Evolutionary conservation across 2,113 vertebrate genomes (phyloP).

Genomic region (Heptranchias perlo): DNA sequence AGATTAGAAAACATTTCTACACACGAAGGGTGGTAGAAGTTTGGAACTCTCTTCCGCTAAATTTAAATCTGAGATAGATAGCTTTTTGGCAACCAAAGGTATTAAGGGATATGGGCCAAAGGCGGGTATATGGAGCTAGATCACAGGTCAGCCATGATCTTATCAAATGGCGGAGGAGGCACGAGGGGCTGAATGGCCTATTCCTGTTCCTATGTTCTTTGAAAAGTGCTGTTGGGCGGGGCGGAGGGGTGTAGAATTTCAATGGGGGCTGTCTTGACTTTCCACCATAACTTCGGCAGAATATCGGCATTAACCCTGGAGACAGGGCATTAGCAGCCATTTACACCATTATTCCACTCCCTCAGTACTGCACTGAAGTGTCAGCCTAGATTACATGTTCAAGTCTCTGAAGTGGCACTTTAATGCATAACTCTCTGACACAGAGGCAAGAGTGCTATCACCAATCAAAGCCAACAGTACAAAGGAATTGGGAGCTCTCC

Average conservation of each 20-base stretch:
- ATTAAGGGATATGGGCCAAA: too few relatives aligned
- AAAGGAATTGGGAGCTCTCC: not conserved
- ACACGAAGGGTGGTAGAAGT: too few relatives aligned
- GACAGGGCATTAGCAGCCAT: not conserved
- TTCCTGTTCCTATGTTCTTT: too few relatives aligned
- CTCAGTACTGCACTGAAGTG: not conserved
- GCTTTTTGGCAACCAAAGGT: too few relatives aligned
- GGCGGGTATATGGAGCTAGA: too few relatives aligned
- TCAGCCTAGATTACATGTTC: not conserved
- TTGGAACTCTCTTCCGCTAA: too few relatives aligned
- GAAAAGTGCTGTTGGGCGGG: not conserved
- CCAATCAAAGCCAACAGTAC: too few relatives aligned
- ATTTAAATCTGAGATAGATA: too few relatives aligned
- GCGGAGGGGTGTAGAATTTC: not conserved
- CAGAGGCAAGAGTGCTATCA: not conserved
- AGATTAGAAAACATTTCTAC: too few relatives aligned
- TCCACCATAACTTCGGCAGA: not conserved
- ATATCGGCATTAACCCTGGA: not conserved
- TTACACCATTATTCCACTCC: not conserved
- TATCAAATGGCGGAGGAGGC: too few relatives aligned
- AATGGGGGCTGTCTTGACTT: not conserved
- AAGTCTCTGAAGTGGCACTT: not conserved
- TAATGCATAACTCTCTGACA: not conserved
- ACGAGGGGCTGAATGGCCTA: too few relatives aligned
- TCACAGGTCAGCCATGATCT: too few relatives aligned